These are phyloP conservation scores for Callitettix versicolor DNA, from an alignment of 1,140 invertebrate species.

Conservation along the genomic window DNA sequence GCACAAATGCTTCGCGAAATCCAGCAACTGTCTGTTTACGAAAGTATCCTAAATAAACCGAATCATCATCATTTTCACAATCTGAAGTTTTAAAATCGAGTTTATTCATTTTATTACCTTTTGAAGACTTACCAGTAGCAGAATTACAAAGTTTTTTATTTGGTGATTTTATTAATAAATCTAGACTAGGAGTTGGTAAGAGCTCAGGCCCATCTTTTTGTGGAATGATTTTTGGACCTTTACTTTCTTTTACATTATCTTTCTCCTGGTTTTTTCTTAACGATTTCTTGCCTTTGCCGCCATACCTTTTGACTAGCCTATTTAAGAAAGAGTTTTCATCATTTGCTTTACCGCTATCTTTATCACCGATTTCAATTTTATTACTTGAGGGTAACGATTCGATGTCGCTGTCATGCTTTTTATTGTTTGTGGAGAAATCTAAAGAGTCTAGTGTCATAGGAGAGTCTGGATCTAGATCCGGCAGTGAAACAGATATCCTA, in stretches of 20 bases:
- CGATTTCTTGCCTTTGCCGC: constrained; percentile 13
- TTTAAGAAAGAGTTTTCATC: constrained; percentile 41
- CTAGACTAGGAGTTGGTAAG: constrained; percentile 41
- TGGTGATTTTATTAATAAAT: neutral
- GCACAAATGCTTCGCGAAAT: constrained; percentile 55
- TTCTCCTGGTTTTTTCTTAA: constrained; percentile 10
- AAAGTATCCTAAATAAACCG: constrained; percentile 47
- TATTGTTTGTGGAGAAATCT: constrained; percentile 27
- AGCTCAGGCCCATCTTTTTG: constrained; percentile 41
- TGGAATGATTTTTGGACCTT: constrained; percentile 13
- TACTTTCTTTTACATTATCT: constrained; percentile 8
- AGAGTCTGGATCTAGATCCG: constrained; percentile 59
- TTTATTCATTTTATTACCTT: constrained; percentile 38
- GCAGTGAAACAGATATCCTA: constrained; percentile 55
- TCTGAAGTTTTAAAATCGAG: constrained; percentile 39
- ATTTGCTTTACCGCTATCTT: constrained; percentile 34
- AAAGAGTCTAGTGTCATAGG: constrained; percentile 49
- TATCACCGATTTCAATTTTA: constrained; percentile 31
- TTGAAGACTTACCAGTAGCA: constrained; percentile 20
- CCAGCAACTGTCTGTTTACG: constrained; percentile 57
- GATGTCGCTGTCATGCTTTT: constrained; percentile 5
- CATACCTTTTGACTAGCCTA: constrained; percentile 32
- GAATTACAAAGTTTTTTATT: constrained; percentile 36
- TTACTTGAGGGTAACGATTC: neutral
- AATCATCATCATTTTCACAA: constrained; percentile 33